Percentiles rank a stretch among this genome's conserved stretches.
These are phyloP conservation scores for Drosophila kuntzei DNA, from an alignment of 2,888 invertebrate genomes.

Conservation along the genomic window DNA sequence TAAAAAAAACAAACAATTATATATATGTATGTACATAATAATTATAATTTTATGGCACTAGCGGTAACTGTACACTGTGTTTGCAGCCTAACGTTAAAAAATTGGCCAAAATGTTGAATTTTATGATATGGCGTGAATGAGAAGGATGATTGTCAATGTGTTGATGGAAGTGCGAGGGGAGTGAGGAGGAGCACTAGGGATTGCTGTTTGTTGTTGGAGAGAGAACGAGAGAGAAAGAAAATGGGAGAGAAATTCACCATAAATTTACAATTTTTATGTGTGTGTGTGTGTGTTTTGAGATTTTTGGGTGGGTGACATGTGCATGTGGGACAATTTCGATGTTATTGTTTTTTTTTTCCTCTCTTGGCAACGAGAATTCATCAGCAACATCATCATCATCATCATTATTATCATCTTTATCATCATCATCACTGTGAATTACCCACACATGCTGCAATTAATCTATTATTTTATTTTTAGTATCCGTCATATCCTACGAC, in stretches of 20 bases:
- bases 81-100: slow-evolving; percentile 57
- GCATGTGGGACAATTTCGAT: slow-evolving; percentile 63
- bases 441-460: slow-evolving; percentile 15
- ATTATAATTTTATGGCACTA: slow-evolving; percentile 30
- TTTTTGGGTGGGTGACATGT: slow-evolving; percentile 56
- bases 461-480: slow-evolving; percentile 10
- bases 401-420: slow-evolving; percentile 16
- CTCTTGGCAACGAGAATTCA: slow-evolving; percentile 63
- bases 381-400: slow-evolving; percentile 45
- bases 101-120: slow-evolving; percentile 56
- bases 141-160: neutral
- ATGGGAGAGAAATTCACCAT: slow-evolving; percentile 43
- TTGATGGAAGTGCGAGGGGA: neutral
- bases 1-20: slow-evolving; percentile 3
- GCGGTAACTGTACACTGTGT: slow-evolving; percentile 63
- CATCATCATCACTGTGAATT: slow-evolving; percentile 1
- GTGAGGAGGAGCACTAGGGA: neutral
- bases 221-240: neutral
- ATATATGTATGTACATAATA: slow-evolving; percentile 19
- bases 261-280: slow-evolving; percentile 61
- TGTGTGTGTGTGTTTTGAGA: slow-evolving; percentile 5
- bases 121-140: slow-evolving; percentile 13
- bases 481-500: slow-evolving; percentile 4
- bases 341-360: slow-evolving; percentile 29
- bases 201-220: neutral